Evolutionary conservation across 2,888 invertebrate genomes (phyloP).

Genomic region (Eristalinus sepulchralis): DNA sequence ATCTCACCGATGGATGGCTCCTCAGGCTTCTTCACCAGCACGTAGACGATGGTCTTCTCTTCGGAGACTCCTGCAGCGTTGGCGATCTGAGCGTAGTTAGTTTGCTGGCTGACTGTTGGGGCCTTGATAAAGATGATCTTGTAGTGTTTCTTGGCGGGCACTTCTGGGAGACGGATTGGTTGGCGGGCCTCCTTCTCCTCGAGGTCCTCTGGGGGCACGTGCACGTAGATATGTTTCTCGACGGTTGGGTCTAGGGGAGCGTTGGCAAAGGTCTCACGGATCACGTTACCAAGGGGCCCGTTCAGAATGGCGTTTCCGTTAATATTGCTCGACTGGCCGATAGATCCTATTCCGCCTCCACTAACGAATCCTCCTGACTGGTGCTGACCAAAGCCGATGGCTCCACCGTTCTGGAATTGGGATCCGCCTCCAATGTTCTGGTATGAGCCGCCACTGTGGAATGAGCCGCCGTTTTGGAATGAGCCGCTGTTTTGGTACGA

Average conservation of each 20-base stretch:
- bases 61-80: slow-evolving; percentile 84
- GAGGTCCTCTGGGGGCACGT: slow-evolving; percentile 91
- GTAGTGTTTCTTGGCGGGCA: slow-evolving; percentile 86
- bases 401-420: slow-evolving; percentile 13
- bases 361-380: slow-evolving; percentile 25
- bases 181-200: slow-evolving; percentile 86
- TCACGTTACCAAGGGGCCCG: slow-evolving; percentile 73
- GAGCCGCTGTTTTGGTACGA: not conserved
- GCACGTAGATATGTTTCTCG: slow-evolving; percentile 93
- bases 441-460: slow-evolving; percentile 78
- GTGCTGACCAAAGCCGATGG: slow-evolving; percentile 22
- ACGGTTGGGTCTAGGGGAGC: slow-evolving; percentile 82
- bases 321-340: slow-evolving; percentile 24
- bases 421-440: slow-evolving; percentile 75
- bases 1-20: slow-evolving; percentile 84
- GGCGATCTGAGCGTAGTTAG: slow-evolving; percentile 83
- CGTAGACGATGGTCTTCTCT: slow-evolving; percentile 87
- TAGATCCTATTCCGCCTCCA: slow-evolving; percentile 16
- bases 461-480: slow-evolving; percentile 59
- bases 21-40: slow-evolving; percentile 87
- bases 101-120: slow-evolving; percentile 83
- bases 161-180: slow-evolving; percentile 84
- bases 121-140: slow-evolving; percentile 89
- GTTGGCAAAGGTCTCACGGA: slow-evolving; percentile 73
- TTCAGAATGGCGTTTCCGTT: slow-evolving; percentile 56